Percentiles rank a stretch among this genome's conserved stretches.
These are phyloP conservation scores for Sphaeridia pumilis DNA, from an alignment of 2,888 invertebrate genomes.

Conservation along the genomic window DNA sequence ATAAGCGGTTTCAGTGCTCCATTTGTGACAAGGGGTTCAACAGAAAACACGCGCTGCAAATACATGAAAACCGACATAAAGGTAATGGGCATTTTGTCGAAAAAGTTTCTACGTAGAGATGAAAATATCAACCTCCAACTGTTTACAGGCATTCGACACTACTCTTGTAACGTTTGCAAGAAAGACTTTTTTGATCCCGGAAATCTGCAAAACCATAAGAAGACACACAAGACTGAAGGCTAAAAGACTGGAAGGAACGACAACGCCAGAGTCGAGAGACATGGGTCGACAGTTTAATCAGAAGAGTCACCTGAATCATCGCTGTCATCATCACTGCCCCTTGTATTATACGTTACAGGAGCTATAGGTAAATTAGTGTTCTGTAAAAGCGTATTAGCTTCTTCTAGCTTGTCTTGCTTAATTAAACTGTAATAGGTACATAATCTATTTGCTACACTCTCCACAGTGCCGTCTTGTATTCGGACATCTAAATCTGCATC, in stretches of 20 bases:
- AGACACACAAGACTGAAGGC: too few relatives aligned
- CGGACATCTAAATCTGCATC: constrained; percentile 12
- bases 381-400: constrained; percentile 1
- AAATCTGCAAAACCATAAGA: constrained; percentile 12
- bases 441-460: constrained; percentile 7
- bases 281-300: constrained; percentile 1
- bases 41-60: constrained; percentile 9
- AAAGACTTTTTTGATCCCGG: constrained; percentile 8
- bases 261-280: too few relatives aligned
- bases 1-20: constrained; percentile 4
- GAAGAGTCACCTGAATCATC: constrained; percentile 2
- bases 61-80: constrained; percentile 12
- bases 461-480: constrained; percentile 12
- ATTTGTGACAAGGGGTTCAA: constrained; percentile 11
- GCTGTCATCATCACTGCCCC: background rate
- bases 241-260: too few relatives aligned
- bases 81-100: constrained; percentile 6
- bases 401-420: background rate
- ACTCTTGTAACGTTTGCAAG: constrained; percentile 3
- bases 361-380: background rate
- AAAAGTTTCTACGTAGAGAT: too few relatives aligned
- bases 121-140: too few relatives aligned
- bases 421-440: constrained; percentile 11
- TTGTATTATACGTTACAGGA: constrained; percentile 4
- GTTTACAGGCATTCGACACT: constrained; percentile 7